Conservation (phyloP, 2,797 vertebrate species). For the Columba guinea region DNA sequence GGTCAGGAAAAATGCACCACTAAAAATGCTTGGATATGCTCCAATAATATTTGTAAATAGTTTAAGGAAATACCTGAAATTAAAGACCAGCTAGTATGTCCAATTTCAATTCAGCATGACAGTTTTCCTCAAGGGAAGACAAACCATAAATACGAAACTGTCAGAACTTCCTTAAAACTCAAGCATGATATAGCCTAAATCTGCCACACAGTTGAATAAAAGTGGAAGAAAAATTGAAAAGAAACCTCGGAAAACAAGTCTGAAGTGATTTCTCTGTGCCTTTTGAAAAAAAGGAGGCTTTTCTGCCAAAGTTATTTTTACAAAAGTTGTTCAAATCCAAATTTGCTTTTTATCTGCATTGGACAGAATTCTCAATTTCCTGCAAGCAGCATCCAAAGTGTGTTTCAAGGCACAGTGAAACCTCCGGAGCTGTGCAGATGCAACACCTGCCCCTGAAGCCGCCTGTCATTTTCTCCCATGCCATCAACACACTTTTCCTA, state of each 20-base stretch:
- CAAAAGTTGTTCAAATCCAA: background rate
- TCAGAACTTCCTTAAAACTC: constrained; percentile 14
- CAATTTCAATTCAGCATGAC: constrained; percentile 3
- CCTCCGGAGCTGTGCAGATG: background rate
- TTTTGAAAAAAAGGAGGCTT: background rate
- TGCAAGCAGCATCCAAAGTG: background rate
- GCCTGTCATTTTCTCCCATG: background rate
- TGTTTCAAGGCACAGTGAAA: background rate
- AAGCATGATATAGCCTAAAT: background rate
- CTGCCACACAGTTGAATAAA: background rate
- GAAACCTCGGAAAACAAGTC: background rate
- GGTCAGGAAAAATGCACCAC: background rate
- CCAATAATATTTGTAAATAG: background rate
- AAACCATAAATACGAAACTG: background rate
- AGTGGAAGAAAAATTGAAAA: background rate
- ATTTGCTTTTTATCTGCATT: constrained; percentile 6
- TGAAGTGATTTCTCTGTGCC: background rate
- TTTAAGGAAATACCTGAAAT: constrained; percentile 31
- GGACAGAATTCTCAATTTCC: constrained; percentile 13
- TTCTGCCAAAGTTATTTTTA: constrained; percentile 16
- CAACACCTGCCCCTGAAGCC: background rate
- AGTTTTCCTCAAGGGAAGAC: background rate
- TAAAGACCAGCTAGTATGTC: background rate
- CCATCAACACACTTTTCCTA: background rate
- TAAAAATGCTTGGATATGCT: background rate